Conservation (phyloP, 2,797 vertebrate genomes). For the Channallabes apus region DNA sequence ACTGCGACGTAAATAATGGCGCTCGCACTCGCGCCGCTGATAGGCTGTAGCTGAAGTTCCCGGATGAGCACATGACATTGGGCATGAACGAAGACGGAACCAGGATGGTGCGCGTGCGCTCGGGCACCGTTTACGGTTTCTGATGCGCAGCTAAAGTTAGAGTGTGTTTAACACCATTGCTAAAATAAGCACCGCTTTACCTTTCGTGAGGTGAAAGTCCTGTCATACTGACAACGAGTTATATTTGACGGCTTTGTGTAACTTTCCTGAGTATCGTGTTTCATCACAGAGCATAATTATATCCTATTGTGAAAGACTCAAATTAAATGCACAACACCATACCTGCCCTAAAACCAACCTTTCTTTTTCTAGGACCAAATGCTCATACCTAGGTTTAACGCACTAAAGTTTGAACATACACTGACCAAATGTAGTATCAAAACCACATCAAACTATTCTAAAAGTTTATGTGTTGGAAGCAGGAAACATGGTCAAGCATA, state of each 20-base stretch:
- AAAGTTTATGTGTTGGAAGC: no score
- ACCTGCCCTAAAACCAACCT: not conserved
- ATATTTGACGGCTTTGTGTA: not conserved
- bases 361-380: not conserved
- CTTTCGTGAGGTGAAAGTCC: not conserved
- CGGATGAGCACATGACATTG: slow-evolving; percentile 68
- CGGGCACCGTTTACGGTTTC: not conserved
- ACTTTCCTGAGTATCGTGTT: not conserved
- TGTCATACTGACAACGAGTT: not conserved
- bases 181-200: not conserved
- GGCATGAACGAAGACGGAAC: slow-evolving; percentile 50
- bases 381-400: not conserved
- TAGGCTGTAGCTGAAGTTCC: slow-evolving; percentile 52
- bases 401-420: not conserved
- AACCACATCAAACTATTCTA: no score
- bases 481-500: no score
- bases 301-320: not conserved
- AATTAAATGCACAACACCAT: not conserved
- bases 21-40: slow-evolving; percentile 25
- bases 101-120: not conserved
- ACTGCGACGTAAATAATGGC: not conserved
- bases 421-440: no score
- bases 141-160: not conserved
- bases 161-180: not conserved
- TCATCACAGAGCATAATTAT: not conserved